Percentiles rank a stretch among this genome's conserved stretches.
Conservation (phyloP, 2,888 invertebrate species). For the Lysandra coridon region DNA sequence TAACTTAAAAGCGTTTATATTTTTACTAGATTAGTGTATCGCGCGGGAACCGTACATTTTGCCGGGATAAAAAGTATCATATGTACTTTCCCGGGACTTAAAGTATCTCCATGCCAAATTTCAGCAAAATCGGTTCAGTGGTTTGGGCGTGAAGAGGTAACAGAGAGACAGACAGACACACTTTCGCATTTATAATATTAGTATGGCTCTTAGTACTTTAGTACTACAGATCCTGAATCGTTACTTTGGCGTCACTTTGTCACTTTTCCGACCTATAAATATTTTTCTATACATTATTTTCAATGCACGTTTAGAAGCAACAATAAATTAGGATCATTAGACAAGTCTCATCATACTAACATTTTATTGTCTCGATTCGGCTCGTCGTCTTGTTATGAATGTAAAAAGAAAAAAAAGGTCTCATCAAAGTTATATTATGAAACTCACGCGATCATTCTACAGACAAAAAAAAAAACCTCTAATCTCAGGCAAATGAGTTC, state of each 20-base stretch:
- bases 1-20: not conserved
- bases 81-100: too few species aligned
- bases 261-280: not conserved
- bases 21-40: too few species aligned
- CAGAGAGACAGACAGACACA: too few species aligned
- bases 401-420: conserved; percentile 62
- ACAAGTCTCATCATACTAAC: conserved; percentile 70
- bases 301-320: conserved; percentile 45
- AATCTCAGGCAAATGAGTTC: conserved; percentile 52
- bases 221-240: too few species aligned
- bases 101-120: too few species aligned
- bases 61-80: too few species aligned
- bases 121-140: too few species aligned
- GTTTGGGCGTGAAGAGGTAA: too few species aligned
- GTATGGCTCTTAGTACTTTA: too few species aligned
- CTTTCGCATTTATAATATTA: too few species aligned
- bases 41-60: too few species aligned
- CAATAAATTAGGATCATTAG: conserved; percentile 77
- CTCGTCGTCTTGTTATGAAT: conserved; percentile 74
- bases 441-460: conserved; percentile 62
- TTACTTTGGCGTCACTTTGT: too few species aligned
- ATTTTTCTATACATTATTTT: not conserved
- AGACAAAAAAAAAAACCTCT: conserved; percentile 50
- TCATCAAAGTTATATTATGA: conserved; percentile 70
- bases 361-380: conserved; percentile 74